Evolutionary conservation across 1,140 invertebrate species (phyloP).

Genomic region (Calliopsis andreniformis): DNA sequence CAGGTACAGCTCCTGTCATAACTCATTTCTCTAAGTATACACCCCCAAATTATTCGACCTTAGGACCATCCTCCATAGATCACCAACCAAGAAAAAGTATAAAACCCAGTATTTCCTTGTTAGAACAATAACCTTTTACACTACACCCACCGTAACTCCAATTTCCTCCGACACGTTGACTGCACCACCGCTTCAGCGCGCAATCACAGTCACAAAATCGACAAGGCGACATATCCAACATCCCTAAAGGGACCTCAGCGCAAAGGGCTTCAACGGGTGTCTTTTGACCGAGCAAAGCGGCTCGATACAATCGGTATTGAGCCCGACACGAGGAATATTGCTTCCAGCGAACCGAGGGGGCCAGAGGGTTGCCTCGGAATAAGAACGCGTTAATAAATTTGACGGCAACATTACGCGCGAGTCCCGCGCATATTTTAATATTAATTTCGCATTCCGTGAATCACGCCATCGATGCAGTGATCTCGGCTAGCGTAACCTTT

Average conservation of each 20-base stretch:
- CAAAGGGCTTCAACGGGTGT: slow-evolving; percentile 31
- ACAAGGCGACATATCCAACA: slow-evolving; percentile 30
- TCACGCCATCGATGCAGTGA: background rate
- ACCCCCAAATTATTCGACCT: no score
- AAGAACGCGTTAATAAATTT: slow-evolving; percentile 50
- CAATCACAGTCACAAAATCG: slow-evolving; percentile 14
- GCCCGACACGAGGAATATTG: slow-evolving; percentile 37
- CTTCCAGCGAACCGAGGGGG: background rate
- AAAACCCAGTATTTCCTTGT: no score
- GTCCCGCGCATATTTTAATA: slow-evolving; percentile 49
- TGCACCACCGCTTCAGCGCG: background rate
- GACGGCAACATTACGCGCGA: slow-evolving; percentile 16
- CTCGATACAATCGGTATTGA: slow-evolving; percentile 31
- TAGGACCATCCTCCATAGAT: no score
- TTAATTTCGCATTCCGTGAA: slow-evolving; percentile 26
- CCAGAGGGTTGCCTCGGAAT: slow-evolving; percentile 3
- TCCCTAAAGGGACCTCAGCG: slow-evolving; percentile 25
- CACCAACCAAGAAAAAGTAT: no score
- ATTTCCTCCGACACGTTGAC: no score
- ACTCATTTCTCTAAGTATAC: no score
- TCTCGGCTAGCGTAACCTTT: slow-evolving; percentile 20
- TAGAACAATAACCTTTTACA: no score
- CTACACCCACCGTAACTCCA: no score
- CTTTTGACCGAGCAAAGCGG: slow-evolving; percentile 41
- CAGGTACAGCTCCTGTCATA: no score